Evolutionary conservation across 1,140 invertebrate genomes (phyloP).

Genomic region (Mya arenaria): DNA sequence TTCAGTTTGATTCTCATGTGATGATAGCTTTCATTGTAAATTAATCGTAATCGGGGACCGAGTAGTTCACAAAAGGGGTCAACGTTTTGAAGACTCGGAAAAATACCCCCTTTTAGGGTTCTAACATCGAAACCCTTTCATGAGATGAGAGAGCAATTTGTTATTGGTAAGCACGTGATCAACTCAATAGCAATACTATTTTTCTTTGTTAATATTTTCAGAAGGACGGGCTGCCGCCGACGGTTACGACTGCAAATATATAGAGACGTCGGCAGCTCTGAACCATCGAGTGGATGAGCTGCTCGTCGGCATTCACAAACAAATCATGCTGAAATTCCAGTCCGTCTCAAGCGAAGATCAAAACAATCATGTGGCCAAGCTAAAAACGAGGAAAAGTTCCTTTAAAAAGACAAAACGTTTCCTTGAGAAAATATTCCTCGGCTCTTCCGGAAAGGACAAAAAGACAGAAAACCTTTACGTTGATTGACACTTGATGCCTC

Average conservation of each 20-base stretch:
- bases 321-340: slow-evolving; percentile 78
- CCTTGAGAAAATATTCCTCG: slow-evolving; percentile 38
- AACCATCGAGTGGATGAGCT: slow-evolving; percentile 92
- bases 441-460: slow-evolving; percentile 33
- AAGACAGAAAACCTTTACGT: slow-evolving; percentile 46
- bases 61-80: too few species aligned
- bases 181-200: background rate
- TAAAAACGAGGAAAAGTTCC: slow-evolving; percentile 39
- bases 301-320: slow-evolving; percentile 87
- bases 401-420: slow-evolving; percentile 52
- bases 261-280: slow-evolving; percentile 90
- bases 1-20: too few species aligned
- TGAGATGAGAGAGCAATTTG: too few species aligned
- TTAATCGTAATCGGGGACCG: too few species aligned
- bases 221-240: slow-evolving; percentile 83
- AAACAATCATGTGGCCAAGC: slow-evolving; percentile 4
- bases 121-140: too few species aligned
- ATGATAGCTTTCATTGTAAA: too few species aligned
- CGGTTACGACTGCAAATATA: slow-evolving; percentile 89
- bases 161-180: too few species aligned
- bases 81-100: too few species aligned
- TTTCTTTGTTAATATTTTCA: slow-evolving; percentile 61
- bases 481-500: too few species aligned
- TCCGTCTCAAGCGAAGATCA: background rate
- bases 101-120: too few species aligned